Conservation (phyloP, 2,888 invertebrate species). For the Idaea dimidiata region DNA sequence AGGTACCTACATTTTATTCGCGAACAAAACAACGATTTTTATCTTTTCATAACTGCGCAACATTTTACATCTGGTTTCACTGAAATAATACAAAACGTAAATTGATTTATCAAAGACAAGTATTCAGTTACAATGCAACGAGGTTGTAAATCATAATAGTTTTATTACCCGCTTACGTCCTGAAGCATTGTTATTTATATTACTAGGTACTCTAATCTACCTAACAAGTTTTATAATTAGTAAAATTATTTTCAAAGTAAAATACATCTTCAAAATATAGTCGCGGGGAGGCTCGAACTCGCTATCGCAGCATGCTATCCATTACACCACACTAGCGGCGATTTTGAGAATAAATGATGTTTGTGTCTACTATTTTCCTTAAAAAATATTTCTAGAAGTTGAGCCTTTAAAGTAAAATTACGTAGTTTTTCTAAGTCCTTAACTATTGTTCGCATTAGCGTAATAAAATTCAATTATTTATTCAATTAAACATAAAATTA, state of each 20-base stretch:
- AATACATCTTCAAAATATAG: too few relatives aligned
- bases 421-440: too few relatives aligned
- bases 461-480: too few relatives aligned
- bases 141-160: not conserved
- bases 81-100: not conserved
- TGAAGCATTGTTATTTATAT: not conserved
- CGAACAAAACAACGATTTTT: not conserved
- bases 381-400: too few relatives aligned
- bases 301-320: too few relatives aligned
- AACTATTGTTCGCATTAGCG: too few relatives aligned
- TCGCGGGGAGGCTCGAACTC: too few relatives aligned
- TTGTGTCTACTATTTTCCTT: too few relatives aligned
- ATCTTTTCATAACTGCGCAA: conserved; percentile 1
- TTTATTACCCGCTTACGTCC: not conserved
- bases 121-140: not conserved
- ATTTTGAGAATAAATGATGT: too few relatives aligned
- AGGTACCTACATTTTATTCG: not conserved
- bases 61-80: not conserved
- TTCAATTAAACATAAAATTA: too few relatives aligned
- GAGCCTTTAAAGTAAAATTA: too few relatives aligned
- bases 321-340: too few relatives aligned
- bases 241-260: not conserved
- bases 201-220: not conserved
- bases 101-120: not conserved
- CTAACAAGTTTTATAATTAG: not conserved